A percentile compares a stretch with the other conserved stretches of the same genome.
These are phyloP conservation scores for Rhea pennata DNA, from an alignment of 2,113 vertebrate genomes.

Conservation along the genomic window DNA sequence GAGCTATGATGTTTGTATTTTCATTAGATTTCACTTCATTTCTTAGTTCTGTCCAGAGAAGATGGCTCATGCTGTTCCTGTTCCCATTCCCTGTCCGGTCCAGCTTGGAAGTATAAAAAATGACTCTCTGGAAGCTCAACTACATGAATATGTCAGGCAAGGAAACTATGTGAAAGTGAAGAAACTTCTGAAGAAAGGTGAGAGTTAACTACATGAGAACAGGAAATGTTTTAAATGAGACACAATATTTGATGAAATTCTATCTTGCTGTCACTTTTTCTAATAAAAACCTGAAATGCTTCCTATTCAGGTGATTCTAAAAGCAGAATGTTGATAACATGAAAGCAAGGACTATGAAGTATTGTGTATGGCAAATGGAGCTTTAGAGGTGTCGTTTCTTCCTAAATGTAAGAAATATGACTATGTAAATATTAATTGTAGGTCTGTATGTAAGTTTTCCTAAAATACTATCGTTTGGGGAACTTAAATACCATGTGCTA, in stretches of 20 bases:
- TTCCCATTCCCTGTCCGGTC: constrained; percentile 81
- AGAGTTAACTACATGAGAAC: background rate
- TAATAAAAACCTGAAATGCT: background rate
- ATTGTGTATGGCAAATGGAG: background rate
- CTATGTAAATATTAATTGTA: no score
- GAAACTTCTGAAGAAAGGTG: constrained; percentile 86
- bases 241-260: rapidly evolving
- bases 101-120: constrained; percentile 75
- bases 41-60: background rate
- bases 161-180: constrained; percentile 81
- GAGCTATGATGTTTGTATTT: rapidly evolving
- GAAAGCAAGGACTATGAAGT: background rate
- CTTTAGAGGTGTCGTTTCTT: background rate
- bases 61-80: constrained; percentile 71
- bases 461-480: no score
- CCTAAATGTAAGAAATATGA: background rate
- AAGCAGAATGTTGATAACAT: background rate
- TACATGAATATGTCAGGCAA: constrained; percentile 81
- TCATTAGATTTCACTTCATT: rapidly evolving
- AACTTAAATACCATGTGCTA: rapidly evolving
- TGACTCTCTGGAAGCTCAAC: constrained; percentile 75
- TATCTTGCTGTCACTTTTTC: rapidly evolving
- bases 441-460: no score
- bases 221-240: rapidly evolving
- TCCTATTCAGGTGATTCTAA: background rate